Evolutionary conservation across 2,113 vertebrate genomes (phyloP).

Genomic region (Girardinichthys multiradiatus): DNA sequence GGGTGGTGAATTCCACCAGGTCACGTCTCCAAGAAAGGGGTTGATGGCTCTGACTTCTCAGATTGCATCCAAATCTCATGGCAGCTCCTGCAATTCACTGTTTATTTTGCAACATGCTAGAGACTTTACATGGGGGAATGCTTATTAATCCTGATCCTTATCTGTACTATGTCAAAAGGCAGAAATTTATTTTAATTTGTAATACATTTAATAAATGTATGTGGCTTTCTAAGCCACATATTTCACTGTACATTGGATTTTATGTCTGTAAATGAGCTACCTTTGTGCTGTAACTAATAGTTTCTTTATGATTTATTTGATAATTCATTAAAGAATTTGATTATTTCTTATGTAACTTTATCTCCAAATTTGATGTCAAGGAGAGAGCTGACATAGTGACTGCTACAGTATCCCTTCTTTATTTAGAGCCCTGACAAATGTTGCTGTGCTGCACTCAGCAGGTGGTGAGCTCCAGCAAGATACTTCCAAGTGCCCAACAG

Average conservation of each 20-base stretch:
- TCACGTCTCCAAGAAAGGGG: conserved; percentile 22
- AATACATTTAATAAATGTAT: too few relatives aligned
- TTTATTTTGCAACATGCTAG: conserved; percentile 75
- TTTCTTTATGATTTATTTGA: not conserved
- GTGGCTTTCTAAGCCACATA: too few relatives aligned
- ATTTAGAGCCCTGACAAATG: conserved; percentile 69
- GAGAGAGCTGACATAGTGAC: conserved; percentile 34
- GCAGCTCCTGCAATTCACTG: conserved; percentile 58
- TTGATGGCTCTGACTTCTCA: conserved; percentile 53
- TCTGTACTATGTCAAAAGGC: conserved; percentile 41
- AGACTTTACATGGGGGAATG: conserved; percentile 43
- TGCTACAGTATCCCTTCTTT: conserved; percentile 42
- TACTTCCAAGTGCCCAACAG: not conserved
- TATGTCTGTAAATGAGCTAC: not conserved
- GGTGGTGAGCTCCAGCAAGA: conserved; percentile 44
- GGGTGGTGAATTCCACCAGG: conserved; percentile 62
- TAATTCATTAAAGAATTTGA: conserved; percentile 3
- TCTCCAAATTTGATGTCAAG: conserved; percentile 18
- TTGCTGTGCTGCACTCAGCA: conserved; percentile 53
- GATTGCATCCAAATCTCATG: conserved; percentile 78
- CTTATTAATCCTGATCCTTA: conserved; percentile 21
- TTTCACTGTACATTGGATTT: not conserved
- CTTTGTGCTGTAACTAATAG: not conserved
- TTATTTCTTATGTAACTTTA: conserved; percentile 25
- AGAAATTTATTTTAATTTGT: not conserved